phyloP scores from a whole-genome alignment of 2,888 invertebrate genomes.

The Malacosoma neustria region DNA sequence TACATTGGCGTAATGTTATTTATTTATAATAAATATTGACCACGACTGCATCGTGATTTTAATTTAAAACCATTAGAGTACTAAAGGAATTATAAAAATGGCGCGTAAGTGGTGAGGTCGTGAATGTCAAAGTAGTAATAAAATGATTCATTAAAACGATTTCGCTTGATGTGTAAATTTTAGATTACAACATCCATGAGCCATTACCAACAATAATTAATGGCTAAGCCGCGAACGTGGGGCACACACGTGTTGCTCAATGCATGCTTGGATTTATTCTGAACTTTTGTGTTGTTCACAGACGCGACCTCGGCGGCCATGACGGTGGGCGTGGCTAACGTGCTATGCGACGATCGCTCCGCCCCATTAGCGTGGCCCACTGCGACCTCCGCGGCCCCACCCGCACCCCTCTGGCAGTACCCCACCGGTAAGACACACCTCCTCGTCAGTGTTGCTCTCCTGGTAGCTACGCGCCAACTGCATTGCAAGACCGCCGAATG shows the following conservation, averaged over 20 bases:
- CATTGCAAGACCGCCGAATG: constrained; percentile 58
- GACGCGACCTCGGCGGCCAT: constrained; percentile 79
- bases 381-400: constrained; percentile 71
- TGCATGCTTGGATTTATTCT: constrained; percentile 41
- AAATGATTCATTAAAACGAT: too few relatives aligned
- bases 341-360: constrained; percentile 79
- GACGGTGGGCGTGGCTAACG: constrained; percentile 78
- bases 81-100: too few relatives aligned
- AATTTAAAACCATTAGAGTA: too few relatives aligned
- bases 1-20: too few relatives aligned
- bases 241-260: constrained; percentile 28
- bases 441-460: constrained; percentile 49
- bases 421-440: constrained; percentile 78
- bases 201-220: neutral
- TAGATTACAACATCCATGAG: neutral
- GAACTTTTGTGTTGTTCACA: constrained; percentile 47
- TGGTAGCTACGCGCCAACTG: constrained; percentile 73
- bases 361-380: constrained; percentile 75
- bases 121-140: too few relatives aligned
- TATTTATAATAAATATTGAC: too few relatives aligned
- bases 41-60: too few relatives aligned
- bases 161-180: neutral
- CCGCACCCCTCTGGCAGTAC: constrained; percentile 88
- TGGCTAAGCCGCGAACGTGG: constrained; percentile 7
- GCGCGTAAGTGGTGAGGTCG: too few relatives aligned